Conservation (phyloP, 2,888 invertebrate species). For the Netelia virgata region DNA sequence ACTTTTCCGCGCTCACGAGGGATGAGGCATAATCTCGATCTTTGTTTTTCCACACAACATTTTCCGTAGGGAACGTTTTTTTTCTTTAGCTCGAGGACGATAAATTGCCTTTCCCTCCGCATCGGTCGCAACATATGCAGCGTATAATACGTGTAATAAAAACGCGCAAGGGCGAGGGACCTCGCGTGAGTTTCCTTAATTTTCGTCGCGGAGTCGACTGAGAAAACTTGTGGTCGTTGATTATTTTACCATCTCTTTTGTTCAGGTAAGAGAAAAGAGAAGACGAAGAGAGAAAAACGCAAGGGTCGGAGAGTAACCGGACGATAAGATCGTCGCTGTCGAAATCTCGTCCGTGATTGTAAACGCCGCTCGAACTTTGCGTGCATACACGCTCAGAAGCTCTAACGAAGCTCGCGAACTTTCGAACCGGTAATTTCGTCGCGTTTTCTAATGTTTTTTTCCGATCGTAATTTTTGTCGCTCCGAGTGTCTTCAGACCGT, state of each 20-base stretch:
- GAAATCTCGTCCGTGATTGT: conserved; percentile 48
- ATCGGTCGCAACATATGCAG: conserved; percentile 31
- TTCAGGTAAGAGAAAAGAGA: conserved; percentile 16
- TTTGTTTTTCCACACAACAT: conserved; percentile 59
- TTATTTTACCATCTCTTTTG: conserved; percentile 49
- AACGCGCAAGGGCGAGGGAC: conserved; percentile 26
- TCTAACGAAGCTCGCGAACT: conserved; percentile 30
- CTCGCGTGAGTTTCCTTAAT: conserved; percentile 80
- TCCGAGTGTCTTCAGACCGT: not conserved
- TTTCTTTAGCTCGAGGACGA: conserved; percentile 41
- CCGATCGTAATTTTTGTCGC: not conserved
- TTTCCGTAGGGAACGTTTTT: conserved; percentile 48
- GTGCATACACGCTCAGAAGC: conserved; percentile 23
- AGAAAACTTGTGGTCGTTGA: conserved; percentile 50
- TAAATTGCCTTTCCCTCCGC: conserved; percentile 44
- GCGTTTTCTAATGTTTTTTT: conserved; percentile 24
- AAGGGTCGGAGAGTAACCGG: conserved; percentile 12
- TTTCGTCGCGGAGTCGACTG: conserved; percentile 67
- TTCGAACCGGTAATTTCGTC: conserved; percentile 29
- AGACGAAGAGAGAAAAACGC: conserved; percentile 6
- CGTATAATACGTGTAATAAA: conserved; percentile 61
- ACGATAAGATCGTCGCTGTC: conserved; percentile 48
- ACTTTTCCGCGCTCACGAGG: conserved; percentile 53
- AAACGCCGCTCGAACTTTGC: conserved; percentile 46
- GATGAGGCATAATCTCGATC: conserved; percentile 64